phyloP scores from a whole-genome alignment of 2,113 vertebrate genomes.

The Plestiodon gilberti region DNA sequence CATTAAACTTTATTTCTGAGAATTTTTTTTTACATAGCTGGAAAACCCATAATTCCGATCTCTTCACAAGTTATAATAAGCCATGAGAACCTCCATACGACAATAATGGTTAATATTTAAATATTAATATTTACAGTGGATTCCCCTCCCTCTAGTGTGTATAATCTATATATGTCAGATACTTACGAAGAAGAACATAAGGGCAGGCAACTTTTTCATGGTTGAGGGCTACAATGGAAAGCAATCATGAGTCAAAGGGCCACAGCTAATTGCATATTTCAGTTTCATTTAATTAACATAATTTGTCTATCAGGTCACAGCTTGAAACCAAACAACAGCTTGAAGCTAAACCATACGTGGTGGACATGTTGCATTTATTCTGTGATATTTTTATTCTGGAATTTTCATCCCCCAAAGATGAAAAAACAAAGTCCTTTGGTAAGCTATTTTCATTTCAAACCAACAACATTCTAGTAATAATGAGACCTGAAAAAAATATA shows the following conservation, averaged over 20 bases:
- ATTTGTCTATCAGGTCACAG: slow-evolving; percentile 35
- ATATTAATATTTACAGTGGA: background rate
- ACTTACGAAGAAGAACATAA: background rate
- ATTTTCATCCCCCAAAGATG: background rate
- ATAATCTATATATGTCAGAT: background rate
- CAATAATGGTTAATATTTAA: background rate
- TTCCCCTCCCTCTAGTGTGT: background rate
- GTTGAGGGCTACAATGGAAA: slow-evolving; percentile 14
- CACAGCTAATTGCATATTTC: slow-evolving; percentile 33
- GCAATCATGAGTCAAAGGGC: slow-evolving; percentile 24
- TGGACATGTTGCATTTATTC: slow-evolving; percentile 18
- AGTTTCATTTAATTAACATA: slow-evolving; percentile 38
- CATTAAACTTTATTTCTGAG: no score
- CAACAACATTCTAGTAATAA: background rate
- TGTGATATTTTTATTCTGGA: background rate
- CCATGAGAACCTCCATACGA: background rate
- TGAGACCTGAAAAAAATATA: background rate
- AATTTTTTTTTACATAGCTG: no score
- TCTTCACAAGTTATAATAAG: no score
- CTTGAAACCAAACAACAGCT: slow-evolving; percentile 26
- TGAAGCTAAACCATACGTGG: slow-evolving; percentile 12
- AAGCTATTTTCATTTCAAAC: background rate
- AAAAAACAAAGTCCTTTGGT: background rate
- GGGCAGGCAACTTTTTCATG: slow-evolving; percentile 1
- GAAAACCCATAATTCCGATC: no score